These are phyloP conservation scores for Ricordea florida DNA, from an alignment of 92 coral and sea anemone genomes.

Conservation along the genomic window DNA sequence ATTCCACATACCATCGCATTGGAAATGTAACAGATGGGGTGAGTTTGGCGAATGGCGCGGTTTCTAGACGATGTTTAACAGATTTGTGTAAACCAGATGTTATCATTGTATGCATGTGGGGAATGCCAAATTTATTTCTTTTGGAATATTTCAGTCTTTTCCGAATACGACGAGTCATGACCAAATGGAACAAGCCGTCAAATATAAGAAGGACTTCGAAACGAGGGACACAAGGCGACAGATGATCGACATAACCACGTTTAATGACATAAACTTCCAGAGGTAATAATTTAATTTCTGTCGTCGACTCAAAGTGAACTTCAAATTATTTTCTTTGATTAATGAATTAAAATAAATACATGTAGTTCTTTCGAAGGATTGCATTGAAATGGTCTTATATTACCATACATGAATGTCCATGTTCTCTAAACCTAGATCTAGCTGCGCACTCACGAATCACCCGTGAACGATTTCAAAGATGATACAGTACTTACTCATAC, in stretches of 20 bases:
- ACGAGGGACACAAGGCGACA: slow-evolving; percentile 79
- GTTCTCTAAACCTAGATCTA: no score
- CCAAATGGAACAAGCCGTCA: slow-evolving; percentile 94
- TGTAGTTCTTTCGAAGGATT: no score
- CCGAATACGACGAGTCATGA: slow-evolving; percentile 95
- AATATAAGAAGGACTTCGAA: slow-evolving; percentile 87
- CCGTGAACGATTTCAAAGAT: no score
- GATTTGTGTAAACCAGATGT: not conserved
- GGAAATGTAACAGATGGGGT: slow-evolving; percentile 92
- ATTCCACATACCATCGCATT: slow-evolving; percentile 87
- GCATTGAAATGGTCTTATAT: no score
- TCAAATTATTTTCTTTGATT: no score
- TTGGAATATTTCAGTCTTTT: slow-evolving; percentile 80
- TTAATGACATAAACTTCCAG: slow-evolving; percentile 62
- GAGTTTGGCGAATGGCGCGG: slow-evolving; percentile 23
- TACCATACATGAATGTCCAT: no score
- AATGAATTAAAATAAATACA: no score
- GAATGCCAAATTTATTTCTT: no score
- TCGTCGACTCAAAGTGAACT: no score
- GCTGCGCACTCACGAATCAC: no score
- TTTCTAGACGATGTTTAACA: not conserved
- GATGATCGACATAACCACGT: slow-evolving; percentile 79
- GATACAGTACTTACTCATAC: no score
- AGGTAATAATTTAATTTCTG: slow-evolving; percentile 39
- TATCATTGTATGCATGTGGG: no score